phyloP scores from a whole-genome alignment of 2,113 vertebrate genomes.

The Piprites chloris region DNA sequence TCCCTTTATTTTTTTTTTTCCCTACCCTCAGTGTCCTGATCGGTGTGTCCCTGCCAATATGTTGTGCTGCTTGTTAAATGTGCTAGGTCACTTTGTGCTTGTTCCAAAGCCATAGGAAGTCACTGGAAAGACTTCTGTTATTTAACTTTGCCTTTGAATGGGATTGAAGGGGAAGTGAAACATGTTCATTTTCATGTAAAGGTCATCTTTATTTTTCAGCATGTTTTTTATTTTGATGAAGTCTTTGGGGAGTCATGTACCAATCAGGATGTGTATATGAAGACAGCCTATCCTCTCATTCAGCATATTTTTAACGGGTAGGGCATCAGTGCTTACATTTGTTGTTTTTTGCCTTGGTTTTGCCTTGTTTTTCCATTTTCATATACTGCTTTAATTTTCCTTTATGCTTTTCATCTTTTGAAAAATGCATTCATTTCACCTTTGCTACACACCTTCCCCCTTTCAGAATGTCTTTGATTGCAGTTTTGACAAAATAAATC shows the following conservation, averaged over 20 bases:
- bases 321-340: conserved; percentile 19
- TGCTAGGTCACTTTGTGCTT: not conserved
- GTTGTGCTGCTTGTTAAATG: not conserved
- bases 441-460: not conserved
- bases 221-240: conserved; percentile 92
- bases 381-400: not conserved
- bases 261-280: conserved; percentile 87
- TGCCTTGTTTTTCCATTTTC: not conserved
- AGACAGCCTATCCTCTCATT: conserved; percentile 87
- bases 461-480: not conserved
- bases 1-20: not conserved
- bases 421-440: not conserved
- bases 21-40: not conserved
- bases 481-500: not conserved
- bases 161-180: not conserved
- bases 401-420: conserved; percentile 1
- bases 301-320: conserved; percentile 91
- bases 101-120: not conserved
- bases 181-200: conserved; percentile 29
- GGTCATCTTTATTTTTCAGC: conserved; percentile 78
- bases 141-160: not conserved
- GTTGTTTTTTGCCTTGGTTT: conserved; percentile 10
- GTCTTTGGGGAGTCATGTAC: conserved; percentile 87
- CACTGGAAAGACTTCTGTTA: not conserved
- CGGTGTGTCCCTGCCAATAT: not conserved